Conservation (phyloP, 2,888 invertebrate species). For the Diarsia rubi region DNA sequence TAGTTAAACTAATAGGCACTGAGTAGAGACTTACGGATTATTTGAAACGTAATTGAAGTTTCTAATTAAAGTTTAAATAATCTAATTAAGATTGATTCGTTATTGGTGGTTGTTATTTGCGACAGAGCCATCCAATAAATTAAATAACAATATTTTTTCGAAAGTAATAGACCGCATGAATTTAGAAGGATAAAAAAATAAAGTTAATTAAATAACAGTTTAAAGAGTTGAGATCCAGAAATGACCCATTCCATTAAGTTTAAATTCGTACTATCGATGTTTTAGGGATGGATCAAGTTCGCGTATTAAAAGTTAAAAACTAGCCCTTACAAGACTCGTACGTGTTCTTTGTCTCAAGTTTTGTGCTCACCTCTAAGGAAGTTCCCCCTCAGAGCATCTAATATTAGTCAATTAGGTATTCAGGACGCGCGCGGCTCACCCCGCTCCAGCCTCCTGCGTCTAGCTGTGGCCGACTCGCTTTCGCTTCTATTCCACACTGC, state of each 20-base stretch:
- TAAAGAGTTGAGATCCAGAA: neutral
- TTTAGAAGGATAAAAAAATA: neutral
- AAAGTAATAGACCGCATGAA: no score
- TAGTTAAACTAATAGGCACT: constrained; percentile 20
- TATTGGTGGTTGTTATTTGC: no score
- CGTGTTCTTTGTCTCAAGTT: constrained; percentile 89
- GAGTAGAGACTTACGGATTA: neutral
- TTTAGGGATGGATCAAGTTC: constrained; percentile 71
- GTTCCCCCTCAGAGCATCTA: constrained; percentile 86
- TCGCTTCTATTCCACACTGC: constrained; percentile 71
- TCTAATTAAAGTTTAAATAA: neutral
- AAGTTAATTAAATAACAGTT: neutral
- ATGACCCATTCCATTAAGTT: neutral
- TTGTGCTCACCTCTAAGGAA: constrained; percentile 87
- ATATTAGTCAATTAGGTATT: constrained; percentile 91
- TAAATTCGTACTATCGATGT: neutral
- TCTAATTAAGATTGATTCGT: neutral
- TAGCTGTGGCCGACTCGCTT: constrained; percentile 74
- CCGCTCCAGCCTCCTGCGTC: constrained; percentile 77
- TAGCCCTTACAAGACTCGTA: constrained; percentile 83
- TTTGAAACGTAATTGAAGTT: neutral
- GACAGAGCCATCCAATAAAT: no score
- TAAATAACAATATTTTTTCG: no score
- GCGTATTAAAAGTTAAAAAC: constrained; percentile 84
- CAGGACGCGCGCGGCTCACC: constrained; percentile 85